Base-by-base conservation (phyloP, 1,140 invertebrate genomes). In the Copidosoma floridanum region DNA sequence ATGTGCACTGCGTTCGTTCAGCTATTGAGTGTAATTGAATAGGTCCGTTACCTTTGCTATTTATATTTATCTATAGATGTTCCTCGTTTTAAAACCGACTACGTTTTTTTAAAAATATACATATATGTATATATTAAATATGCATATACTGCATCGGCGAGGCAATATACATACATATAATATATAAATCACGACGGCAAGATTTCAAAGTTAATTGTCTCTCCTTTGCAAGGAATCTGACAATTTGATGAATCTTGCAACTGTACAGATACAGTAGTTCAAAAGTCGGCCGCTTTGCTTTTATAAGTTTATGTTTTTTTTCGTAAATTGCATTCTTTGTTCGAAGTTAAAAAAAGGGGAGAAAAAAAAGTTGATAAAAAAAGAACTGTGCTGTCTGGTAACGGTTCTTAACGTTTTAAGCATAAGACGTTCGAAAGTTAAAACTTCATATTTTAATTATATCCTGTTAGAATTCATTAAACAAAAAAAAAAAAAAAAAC, bases 41-140 rank as follows among this genome's bases (percentile, higher is more conserved):
- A 50, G 46, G 73, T 72, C 59, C 65, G 69, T 73, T 72, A 73
- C 58, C 27, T 70, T 66, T 59, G 43, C 65, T 74, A 72, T 73
- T 74, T 72, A 74, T 74, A n/a, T n/a, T n/a, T n/a, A n/a, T n/a
- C n/a, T 71, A 70, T 73, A 74, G 65, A 68, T 72, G 69, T 73
- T 70, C 69, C 66, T 73, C 66, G 62, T 71, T 74, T 73, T 64
- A 65, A 63, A 71, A 70, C n/a, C n/a, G n/a, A n/a, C n/a, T n/a
- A n/a, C n/a, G n/a, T n/a, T n/a, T n/a, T n/a, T n/a, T n/a, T n/a
- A n/a, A n/a, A n/a, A n/a, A n/a, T n/a, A n/a, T n/a, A n/a, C n/a
- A n/a, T n/a, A n/a, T n/a, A n/a, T n/a, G n/a, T n/a, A n/a, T n/a
- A n/a, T n/a, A n/a, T n/a, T n/a, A n/a, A n/a, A n/a, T n/a, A n/a